These are phyloP conservation scores for Denticeps clupeoides DNA, from an alignment of 2,797 vertebrate genomes.

Conservation along the genomic window DNA sequence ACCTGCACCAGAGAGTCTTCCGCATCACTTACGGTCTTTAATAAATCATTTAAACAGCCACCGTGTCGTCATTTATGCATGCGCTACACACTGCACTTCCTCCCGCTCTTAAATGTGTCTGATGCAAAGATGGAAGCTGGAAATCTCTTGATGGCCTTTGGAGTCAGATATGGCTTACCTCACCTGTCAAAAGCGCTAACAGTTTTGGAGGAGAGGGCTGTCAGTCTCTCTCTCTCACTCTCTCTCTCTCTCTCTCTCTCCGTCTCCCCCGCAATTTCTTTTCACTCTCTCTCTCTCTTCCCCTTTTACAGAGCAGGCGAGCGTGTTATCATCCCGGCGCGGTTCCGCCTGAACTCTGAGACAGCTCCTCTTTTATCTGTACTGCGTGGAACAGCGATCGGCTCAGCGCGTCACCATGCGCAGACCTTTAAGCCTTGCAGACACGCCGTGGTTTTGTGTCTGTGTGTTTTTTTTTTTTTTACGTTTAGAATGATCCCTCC, in stretches of 20 bases:
- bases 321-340: too few relatives aligned
- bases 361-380: not conserved
- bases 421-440: too few relatives aligned
- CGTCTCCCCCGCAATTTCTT: not conserved
- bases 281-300: constrained; percentile 7
- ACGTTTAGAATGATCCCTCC: too few relatives aligned
- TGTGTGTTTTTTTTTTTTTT: too few relatives aligned
- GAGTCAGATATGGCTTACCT: not conserved
- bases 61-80: constrained; percentile 1
- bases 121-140: not conserved
- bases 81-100: constrained; percentile 1
- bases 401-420: too few relatives aligned
- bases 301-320: too few relatives aligned
- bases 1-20: too few relatives aligned
- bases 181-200: not conserved
- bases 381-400: too few relatives aligned
- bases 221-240: constrained; percentile 1
- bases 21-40: constrained; percentile 1
- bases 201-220: not conserved
- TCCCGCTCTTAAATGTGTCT: not conserved
- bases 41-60: constrained; percentile 1
- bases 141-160: not conserved
- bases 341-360: too few relatives aligned
- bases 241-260: not conserved
- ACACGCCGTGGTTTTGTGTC: too few relatives aligned